These are phyloP conservation scores for Gastrophryne carolinensis DNA, from an alignment of 2,797 vertebrate species.

Conservation along the genomic window DNA sequence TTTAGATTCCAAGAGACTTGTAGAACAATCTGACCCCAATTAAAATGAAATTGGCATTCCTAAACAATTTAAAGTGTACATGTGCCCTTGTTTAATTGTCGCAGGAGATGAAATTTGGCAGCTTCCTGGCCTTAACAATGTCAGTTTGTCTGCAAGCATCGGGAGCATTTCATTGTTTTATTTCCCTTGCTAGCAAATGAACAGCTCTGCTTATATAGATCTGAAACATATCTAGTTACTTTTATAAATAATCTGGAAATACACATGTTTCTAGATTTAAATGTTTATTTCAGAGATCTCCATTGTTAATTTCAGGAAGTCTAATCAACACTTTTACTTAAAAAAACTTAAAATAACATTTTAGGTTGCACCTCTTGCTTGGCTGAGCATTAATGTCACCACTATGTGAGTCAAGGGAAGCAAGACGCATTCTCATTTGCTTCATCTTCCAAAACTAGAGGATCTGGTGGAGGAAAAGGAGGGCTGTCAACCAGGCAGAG, in stretches of 20 bases:
- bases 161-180: constrained; percentile 13
- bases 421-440: no score
- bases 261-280: not conserved
- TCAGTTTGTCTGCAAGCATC: constrained; percentile 12
- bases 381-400: no score
- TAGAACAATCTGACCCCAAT: constrained; percentile 44
- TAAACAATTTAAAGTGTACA: constrained; percentile 18
- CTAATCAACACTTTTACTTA: not conserved
- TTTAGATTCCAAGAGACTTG: constrained; percentile 29
- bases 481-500: no score
- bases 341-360: no score
- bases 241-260: not conserved
- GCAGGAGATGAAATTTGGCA: constrained; percentile 38
- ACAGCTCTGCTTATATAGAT: not conserved
- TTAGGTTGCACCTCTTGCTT: no score
- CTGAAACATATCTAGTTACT: not conserved
- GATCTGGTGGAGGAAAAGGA: no score
- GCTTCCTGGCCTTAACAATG: not conserved
- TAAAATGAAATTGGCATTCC: constrained; percentile 45
- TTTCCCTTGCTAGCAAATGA: not conserved
- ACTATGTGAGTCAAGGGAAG: no score
- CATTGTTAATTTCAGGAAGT: not conserved
- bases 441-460: no score
- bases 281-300: not conserved
- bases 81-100: constrained; percentile 34